Evolutionary conservation across 2,888 invertebrate species (phyloP).

Genomic region (Diadromus collaris): DNA sequence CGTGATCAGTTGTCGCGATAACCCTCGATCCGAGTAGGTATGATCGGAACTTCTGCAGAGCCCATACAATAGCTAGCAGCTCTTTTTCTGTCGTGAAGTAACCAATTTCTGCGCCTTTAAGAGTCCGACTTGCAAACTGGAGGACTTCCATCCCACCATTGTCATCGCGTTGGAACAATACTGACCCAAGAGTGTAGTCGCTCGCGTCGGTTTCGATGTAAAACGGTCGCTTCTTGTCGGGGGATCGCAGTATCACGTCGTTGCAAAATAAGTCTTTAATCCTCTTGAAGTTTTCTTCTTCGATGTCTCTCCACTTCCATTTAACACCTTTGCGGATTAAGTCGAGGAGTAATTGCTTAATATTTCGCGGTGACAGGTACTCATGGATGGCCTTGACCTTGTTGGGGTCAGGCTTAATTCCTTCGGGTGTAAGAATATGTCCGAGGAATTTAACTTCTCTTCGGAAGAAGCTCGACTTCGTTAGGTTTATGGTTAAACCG

Average conservation of each 20-base stretch:
- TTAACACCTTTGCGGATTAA: slow-evolving; percentile 52
- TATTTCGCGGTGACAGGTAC: neutral
- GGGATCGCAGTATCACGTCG: neutral
- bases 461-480: slow-evolving; percentile 59
- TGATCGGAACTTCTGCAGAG: neutral
- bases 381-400: neutral
- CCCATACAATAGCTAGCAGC: slow-evolving; percentile 6
- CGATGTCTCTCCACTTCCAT: slow-evolving; percentile 41
- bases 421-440: slow-evolving; percentile 58
- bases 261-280: neutral
- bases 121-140: neutral
- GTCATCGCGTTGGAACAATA: neutral
- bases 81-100: neutral
- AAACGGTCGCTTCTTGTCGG: neutral
- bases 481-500: neutral
- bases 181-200: neutral
- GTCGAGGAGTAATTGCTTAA: slow-evolving; percentile 31
- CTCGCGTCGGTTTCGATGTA: neutral
- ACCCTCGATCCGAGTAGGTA: neutral
- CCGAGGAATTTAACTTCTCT: slow-evolving; percentile 63
- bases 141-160: neutral
- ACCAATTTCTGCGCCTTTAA: slow-evolving; percentile 8
- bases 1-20: neutral
- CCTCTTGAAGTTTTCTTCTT: neutral
- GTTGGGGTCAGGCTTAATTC: slow-evolving; percentile 37